Base-by-base conservation (phyloP, 2,888 invertebrate species). In the Drosophila fulvimacula region DNA sequence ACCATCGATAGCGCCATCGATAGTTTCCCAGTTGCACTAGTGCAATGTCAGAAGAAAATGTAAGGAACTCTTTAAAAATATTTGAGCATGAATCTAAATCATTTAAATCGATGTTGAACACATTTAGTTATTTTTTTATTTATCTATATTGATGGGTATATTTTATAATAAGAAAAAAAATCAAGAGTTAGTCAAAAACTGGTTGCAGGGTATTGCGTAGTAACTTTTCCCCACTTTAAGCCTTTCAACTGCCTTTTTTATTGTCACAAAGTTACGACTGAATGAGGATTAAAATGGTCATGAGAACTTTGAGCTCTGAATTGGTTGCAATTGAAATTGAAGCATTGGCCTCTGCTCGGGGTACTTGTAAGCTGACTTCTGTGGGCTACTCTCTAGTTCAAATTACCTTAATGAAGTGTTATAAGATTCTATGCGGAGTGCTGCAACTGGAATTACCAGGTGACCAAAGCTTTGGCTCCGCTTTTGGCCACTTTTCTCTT, bases 381-480 rank as follows among this genome's bases (percentile, higher is more conserved):
- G 17, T 39, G 7, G 46, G 65, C 19, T 27, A 69, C 46, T 36
- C 52, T 57, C 30, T 15, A 41, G 21, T 55, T 42, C 27, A 61
- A 68, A 62, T 71, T 68, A 53, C 56, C 52, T 41, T 72, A 68
- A 76, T 72, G 64, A 76, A 66, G 68, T 66, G 64, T 27, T 57
- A 62, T 48, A 44, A 27, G 64, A 64, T 48, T 21, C 17, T 17
- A 19, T 15, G 15, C 1, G 19, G 15, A 51, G 7, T 9, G 19
- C 7, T 34, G 15, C 1, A 49, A 21, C 9, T 51, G 5, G 49
- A 32, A 21, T 51, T 34, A 7, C 19, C 49, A 51, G 49, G 34
- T 51, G 32, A 51, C 19, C 19, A 15, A 59, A 52, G 51, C 32
- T 44, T 44, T 38, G 34, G 39, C 13, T 17, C 2, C 7, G 27